These are phyloP conservation scores for Phainopepla nitens DNA, from an alignment of 2,113 vertebrate species.

Conservation along the genomic window DNA sequence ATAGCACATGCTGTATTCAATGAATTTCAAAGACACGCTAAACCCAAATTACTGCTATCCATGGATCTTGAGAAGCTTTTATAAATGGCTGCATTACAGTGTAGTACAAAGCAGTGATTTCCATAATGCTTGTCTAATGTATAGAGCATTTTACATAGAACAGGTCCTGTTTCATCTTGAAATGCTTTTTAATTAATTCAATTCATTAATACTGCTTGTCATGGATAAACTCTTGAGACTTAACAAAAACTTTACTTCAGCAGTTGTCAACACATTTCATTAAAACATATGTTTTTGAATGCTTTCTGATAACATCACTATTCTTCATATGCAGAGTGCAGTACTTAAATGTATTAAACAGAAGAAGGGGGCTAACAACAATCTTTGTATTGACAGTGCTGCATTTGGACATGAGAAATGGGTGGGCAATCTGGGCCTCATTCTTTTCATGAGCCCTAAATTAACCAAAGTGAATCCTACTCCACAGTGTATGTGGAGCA, in stretches of 20 bases:
- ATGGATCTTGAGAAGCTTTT: conserved; percentile 70
- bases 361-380: not conserved
- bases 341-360: conserved; percentile 68
- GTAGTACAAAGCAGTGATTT: conserved; percentile 71
- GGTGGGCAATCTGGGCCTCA: not conserved
- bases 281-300: conserved; percentile 66
- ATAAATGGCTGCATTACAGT: conserved; percentile 71
- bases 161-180: conserved; percentile 71
- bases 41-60: conserved; percentile 68
- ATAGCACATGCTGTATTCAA: conserved; percentile 58
- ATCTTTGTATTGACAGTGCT: not conserved
- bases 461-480: not conserved
- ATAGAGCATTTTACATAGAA: conserved; percentile 69
- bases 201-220: conserved; percentile 74
- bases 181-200: conserved; percentile 79
- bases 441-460: not conserved
- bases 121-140: conserved; percentile 77
- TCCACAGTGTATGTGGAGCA: rapidly evolving
- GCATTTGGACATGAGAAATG: not conserved
- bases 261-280: conserved; percentile 73
- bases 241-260: conserved; percentile 72
- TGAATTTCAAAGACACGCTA: conserved; percentile 71
- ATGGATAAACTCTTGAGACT: conserved; percentile 74
- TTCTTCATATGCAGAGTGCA: conserved; percentile 63
- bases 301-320: conserved; percentile 50